Evolutionary conservation across 2,888 invertebrate genomes (phyloP), one percentile per base, ranked within the genome.

Genomic region (Drosophila birchii): DNA sequence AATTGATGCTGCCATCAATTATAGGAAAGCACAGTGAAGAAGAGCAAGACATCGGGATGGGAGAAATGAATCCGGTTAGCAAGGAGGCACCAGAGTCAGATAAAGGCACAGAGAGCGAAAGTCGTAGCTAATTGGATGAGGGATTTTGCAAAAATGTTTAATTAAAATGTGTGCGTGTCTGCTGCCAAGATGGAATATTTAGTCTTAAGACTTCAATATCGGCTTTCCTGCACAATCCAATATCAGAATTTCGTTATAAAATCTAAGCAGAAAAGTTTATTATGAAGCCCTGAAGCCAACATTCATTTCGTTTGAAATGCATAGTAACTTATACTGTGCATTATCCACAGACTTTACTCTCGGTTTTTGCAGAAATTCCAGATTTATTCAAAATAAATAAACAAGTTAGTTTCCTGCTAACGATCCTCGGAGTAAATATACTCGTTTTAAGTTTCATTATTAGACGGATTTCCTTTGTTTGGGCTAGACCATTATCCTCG

Each of bases 1-100:
- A 85, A 89, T 82, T 88, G 89, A 86, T 79, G 83, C 76, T 78
- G 83, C 86, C 82, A 86, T 86, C 82, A 86, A 89, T 89, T 86
- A 82, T 77, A 74, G 76, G 63, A 60, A 63, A 67, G 59, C 83
- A 60, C 81, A 73, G 70, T 62, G 44, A 60, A 41, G 18, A 67
- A 44, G 18, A 69, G 51, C 38, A 53, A 69, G 43, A 53, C 51
- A 56, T 57, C 23, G 32, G 57, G 47, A 38, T 39, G 43, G 53
- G 41, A 72, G 51, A 66, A 76, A 77, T 75, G 70, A 76, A 75
- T 76, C 64, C 76, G 73, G 68, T 86, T 80, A 62, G 53, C 62
- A 60, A 16, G 75, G 56, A 20, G 67, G 38, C 59, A 49, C 16
- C 44, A 29, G 26, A 39, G 38, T 29, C 44, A 29, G 56, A 47